These are phyloP conservation scores for Cotesia glomerata DNA, from an alignment of 1,140 invertebrate species.

Conservation along the genomic window DNA sequence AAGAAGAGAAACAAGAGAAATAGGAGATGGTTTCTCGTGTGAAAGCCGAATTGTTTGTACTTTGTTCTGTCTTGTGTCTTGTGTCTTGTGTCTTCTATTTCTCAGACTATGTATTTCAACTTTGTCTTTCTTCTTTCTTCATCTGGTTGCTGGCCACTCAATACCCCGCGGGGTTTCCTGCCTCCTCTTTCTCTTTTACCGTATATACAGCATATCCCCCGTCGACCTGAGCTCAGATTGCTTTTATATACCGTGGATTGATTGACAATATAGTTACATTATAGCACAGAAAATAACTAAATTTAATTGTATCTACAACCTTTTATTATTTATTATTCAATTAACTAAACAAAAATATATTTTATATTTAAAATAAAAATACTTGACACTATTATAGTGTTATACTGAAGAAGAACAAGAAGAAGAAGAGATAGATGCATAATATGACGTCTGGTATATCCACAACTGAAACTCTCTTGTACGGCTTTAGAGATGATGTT, in stretches of 20 bases:
- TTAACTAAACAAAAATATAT: too few relatives aligned
- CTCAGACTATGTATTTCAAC: neutral
- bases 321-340: too few relatives aligned
- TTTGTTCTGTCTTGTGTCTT: conserved; percentile 31
- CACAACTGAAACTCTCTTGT: conserved; percentile 23
- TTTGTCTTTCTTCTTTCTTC: conserved; percentile 18
- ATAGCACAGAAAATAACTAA: conserved; percentile 38
- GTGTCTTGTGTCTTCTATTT: conserved; percentile 28
- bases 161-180: conserved; percentile 55
- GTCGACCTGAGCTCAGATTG: conserved; percentile 61
- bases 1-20: conserved; percentile 1
- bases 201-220: conserved; percentile 33
- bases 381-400: too few relatives aligned
- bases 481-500: conserved; percentile 53
- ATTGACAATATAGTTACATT: conserved; percentile 64
- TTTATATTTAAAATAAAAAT: too few relatives aligned
- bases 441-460: conserved; percentile 47
- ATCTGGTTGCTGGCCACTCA: conserved; percentile 36
- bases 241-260: conserved; percentile 64
- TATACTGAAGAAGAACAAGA: too few relatives aligned
- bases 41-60: conserved; percentile 26
- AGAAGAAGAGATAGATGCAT: conserved; percentile 16
- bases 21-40: neutral
- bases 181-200: conserved; percentile 28
- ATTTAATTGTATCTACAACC: neutral